These are phyloP conservation scores for Anabacerthia variegaticeps DNA, from an alignment of 2,797 vertebrate species.

Conservation along the genomic window DNA sequence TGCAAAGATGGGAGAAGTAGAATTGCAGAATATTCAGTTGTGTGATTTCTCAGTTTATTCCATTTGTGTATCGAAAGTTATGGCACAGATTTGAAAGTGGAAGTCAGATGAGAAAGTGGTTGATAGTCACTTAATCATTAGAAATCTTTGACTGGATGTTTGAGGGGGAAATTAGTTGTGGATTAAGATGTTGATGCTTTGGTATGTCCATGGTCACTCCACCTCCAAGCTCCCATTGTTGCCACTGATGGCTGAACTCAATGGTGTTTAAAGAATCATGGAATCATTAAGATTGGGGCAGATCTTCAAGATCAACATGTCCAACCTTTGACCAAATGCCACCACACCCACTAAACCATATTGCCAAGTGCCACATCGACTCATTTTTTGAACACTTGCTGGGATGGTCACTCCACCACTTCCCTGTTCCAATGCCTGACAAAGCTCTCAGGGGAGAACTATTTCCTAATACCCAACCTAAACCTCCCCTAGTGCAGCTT, in stretches of 20 bases:
- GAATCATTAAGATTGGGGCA: not conserved
- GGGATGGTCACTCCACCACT: not conserved
- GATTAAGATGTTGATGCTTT: not conserved
- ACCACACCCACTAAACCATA: not conserved
- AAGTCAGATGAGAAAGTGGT: not conserved
- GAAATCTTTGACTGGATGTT: not conserved
- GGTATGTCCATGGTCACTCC: not conserved
- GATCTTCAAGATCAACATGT: not conserved
- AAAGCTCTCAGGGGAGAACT: not conserved
- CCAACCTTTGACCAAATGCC: not conserved
- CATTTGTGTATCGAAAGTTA: not conserved
- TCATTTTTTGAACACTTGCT: not conserved
- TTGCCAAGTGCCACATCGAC: not conserved
- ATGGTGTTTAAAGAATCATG: not conserved
- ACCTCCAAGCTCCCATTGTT: not conserved
- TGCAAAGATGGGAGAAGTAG: not conserved
- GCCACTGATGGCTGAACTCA: not conserved
- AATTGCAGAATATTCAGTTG: not conserved
- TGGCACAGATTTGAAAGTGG: not conserved
- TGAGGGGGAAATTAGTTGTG: not conserved
- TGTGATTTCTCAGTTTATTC: not conserved
- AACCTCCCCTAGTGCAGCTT: not conserved
- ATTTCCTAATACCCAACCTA: too few species aligned
- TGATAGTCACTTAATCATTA: not conserved
- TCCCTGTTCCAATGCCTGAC: not conserved